Percentiles rank a stretch among this genome's conserved stretches.
Evolutionary conservation across 2,113 vertebrate genomes (phyloP).

Genomic region (Tor tambroides): DNA sequence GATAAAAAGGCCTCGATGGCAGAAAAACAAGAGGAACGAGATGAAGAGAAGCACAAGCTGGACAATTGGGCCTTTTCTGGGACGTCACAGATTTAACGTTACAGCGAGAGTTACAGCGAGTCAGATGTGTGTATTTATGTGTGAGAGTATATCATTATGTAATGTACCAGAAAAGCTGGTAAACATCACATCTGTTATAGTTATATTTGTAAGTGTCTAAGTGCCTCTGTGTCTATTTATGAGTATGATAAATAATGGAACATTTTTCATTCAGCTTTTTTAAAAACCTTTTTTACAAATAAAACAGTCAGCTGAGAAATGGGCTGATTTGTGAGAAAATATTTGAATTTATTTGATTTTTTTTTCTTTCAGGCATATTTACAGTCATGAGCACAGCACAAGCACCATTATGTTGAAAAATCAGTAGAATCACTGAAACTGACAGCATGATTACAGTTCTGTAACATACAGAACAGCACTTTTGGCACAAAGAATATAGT

Average conservation of each 20-base stretch:
- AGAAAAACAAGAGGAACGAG: conserved; percentile 51
- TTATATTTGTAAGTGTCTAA: conserved; percentile 43
- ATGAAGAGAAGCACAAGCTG: conserved; percentile 18
- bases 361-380: background rate
- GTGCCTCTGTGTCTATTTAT: conserved; percentile 52
- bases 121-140: background rate
- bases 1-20: conserved; percentile 70
- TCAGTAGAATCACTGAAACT: background rate
- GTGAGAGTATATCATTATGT: background rate
- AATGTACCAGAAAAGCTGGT: background rate
- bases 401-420: conserved; percentile 7
- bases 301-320: conserved; percentile 28
- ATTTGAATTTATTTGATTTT: background rate
- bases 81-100: background rate
- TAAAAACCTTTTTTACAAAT: background rate
- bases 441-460: background rate
- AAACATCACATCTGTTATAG: conserved; percentile 29
- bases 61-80: background rate
- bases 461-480: background rate
- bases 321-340: conserved; percentile 2
- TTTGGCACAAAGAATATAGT: background rate
- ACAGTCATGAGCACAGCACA: background rate
- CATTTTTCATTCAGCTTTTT: background rate
- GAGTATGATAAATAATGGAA: background rate
- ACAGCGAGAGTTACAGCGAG: too few relatives aligned